Conservation (phyloP, 2,113 vertebrate genomes). For the Puffinus mauretanicus region DNA sequence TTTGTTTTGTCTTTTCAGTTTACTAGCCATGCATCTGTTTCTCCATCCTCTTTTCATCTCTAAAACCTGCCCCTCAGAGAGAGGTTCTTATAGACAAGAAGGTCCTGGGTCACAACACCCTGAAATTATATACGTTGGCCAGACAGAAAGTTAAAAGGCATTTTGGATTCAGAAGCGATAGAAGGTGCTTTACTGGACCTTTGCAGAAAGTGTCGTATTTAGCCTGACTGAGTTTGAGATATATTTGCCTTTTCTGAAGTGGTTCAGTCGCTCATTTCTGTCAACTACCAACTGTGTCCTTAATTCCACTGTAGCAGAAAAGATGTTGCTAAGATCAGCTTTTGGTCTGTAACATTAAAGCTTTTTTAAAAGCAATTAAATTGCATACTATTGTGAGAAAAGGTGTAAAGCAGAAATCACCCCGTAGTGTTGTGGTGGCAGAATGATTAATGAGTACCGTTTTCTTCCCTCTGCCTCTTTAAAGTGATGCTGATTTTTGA, state of each 20-base stretch:
- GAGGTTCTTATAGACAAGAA: not conserved
- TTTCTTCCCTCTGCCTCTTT: slow-evolving; percentile 29
- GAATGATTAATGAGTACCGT: slow-evolving; percentile 53
- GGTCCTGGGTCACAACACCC: not conserved
- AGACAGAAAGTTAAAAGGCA: not conserved
- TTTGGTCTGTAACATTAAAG: slow-evolving; percentile 44
- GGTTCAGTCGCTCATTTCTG: not conserved
- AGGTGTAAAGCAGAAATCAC: slow-evolving; percentile 46
- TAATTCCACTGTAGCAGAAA: slow-evolving; percentile 45
- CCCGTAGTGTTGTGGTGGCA: slow-evolving; percentile 36
- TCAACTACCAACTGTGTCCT: slow-evolving; percentile 50
- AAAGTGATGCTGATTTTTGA: slow-evolving; percentile 32
- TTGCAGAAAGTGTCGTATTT: not conserved
- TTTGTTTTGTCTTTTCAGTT: not conserved
- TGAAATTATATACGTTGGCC: not conserved
- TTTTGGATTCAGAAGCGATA: not conserved
- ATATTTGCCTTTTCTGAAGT: slow-evolving; percentile 45
- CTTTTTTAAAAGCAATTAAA: slow-evolving; percentile 64
- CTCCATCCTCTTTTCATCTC: not conserved
- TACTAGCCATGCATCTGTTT: not conserved
- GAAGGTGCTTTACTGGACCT: not conserved
- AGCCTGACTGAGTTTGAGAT: slow-evolving; percentile 1
- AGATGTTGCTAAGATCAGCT: slow-evolving; percentile 54
- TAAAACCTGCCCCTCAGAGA: not conserved
- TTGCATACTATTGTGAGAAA: slow-evolving; percentile 49